Evolutionary conservation across 2,797 vertebrate genomes (phyloP).

Genomic region (Clarias laeviceps): DNA sequence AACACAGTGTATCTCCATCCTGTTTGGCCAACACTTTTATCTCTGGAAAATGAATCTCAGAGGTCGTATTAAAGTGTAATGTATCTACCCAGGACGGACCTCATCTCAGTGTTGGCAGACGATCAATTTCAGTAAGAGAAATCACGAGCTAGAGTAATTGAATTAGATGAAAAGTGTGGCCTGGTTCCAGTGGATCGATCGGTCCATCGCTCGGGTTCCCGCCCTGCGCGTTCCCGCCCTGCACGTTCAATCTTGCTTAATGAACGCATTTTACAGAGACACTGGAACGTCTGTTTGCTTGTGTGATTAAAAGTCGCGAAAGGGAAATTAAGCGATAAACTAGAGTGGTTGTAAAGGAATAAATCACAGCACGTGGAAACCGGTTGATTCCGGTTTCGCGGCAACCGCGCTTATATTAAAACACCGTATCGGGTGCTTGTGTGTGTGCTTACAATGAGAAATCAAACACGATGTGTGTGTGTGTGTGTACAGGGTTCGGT

Average conservation of each 20-base stretch:
- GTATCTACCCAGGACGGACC: not conserved
- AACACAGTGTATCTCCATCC: not conserved
- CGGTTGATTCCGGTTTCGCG: conserved; percentile 26
- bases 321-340: conserved; percentile 52
- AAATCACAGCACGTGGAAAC: conserved; percentile 15
- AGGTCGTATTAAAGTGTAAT: not conserved
- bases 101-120: conserved; percentile 44
- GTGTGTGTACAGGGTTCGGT: not conserved
- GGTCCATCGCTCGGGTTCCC: conserved; percentile 58
- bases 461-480: not conserved
- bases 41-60: not conserved
- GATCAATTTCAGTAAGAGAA: conserved; percentile 62
- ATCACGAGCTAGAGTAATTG: conserved; percentile 56
- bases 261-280: conserved; percentile 61
- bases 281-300: conserved; percentile 41
- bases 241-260: conserved; percentile 60
- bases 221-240: conserved; percentile 42
- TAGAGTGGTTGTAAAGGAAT: conserved; percentile 37
- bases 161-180: conserved; percentile 63
- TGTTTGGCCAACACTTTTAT: not conserved
- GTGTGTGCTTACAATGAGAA: not conserved
- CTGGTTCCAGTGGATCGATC: conserved; percentile 66
- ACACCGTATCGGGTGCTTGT: not conserved
- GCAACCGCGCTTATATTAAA: conserved; percentile 20
- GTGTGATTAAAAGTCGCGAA: conserved; percentile 49